phyloP scores from a whole-genome alignment of 1,140 invertebrate species.

The Stenopsyche tienmushanensis region DNA sequence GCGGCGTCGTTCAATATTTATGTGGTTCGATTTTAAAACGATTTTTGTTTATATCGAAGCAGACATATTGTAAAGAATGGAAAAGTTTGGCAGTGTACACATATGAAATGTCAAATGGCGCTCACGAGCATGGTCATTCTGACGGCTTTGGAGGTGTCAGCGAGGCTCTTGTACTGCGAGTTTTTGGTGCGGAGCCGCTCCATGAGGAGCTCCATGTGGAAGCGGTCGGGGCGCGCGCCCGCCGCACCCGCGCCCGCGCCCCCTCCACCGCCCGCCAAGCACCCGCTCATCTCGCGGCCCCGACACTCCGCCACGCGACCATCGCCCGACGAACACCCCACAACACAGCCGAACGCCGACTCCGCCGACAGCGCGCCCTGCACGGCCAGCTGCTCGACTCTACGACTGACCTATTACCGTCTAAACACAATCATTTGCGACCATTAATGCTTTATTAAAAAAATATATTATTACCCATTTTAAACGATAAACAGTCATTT shows the following conservation, averaged over 20 bases:
- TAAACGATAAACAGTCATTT: background rate
- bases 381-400: too few relatives aligned
- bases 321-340: background rate
- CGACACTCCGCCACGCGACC: background rate
- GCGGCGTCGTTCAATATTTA: too few relatives aligned
- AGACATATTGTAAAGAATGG: too few relatives aligned
- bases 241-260: background rate
- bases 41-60: too few relatives aligned
- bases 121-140: slow-evolving; percentile 80
- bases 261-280: background rate
- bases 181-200: slow-evolving; percentile 82
- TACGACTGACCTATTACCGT: too few relatives aligned
- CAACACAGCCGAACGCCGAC: background rate
- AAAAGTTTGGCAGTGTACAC: too few relatives aligned
- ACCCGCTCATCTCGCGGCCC: background rate
- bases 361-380: background rate
- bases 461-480: background rate
- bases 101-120: too few relatives aligned
- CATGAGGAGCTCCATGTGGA: slow-evolving; percentile 82
- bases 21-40: too few relatives aligned
- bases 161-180: slow-evolving; percentile 74
- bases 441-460: background rate
- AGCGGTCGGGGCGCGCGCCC: slow-evolving; percentile 39
- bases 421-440: too few relatives aligned
- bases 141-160: slow-evolving; percentile 82